Percentiles rank a stretch among this genome's conserved stretches.
These are phyloP conservation scores for Pandemis heparana DNA, from an alignment of 2,888 invertebrate genomes.

Conservation along the genomic window DNA sequence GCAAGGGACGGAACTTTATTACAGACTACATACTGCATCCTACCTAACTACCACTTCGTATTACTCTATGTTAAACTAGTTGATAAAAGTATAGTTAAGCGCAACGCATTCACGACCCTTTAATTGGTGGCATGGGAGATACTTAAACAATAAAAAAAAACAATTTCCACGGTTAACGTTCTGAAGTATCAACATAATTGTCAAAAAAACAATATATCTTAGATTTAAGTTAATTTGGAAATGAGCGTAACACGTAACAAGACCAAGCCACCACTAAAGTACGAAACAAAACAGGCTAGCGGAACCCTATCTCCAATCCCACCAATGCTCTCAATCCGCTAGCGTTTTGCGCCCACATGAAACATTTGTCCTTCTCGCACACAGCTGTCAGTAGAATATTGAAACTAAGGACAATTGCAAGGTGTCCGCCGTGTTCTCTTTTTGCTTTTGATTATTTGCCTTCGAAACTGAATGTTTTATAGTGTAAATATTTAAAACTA, in stretches of 20 bases:
- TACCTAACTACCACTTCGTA: conserved; percentile 38
- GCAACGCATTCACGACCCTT: conserved; percentile 49
- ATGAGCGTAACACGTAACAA: background rate
- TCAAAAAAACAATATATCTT: background rate
- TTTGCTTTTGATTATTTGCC: background rate
- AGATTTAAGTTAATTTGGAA: background rate
- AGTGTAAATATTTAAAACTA: too few species aligned
- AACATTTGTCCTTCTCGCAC: background rate
- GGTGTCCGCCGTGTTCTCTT: background rate
- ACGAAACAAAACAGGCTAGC: background rate
- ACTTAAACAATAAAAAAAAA: background rate
- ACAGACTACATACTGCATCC: conserved; percentile 46
- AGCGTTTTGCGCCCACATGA: background rate
- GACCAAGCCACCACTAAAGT: background rate
- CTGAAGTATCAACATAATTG: background rate
- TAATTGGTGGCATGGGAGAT: conserved; percentile 47
- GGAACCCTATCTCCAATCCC: conserved; percentile 16
- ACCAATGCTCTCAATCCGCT: conserved; percentile 14
- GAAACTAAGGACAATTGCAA: background rate
- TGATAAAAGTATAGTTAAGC: conserved; percentile 42
- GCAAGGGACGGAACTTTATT: conserved; percentile 51
- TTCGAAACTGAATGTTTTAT: background rate
- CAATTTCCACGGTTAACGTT: background rate
- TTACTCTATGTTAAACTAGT: conserved; percentile 30
- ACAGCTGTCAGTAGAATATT: background rate